Conservation (phyloP, 2,888 invertebrate species). For the Baronia brevicornis region DNA sequence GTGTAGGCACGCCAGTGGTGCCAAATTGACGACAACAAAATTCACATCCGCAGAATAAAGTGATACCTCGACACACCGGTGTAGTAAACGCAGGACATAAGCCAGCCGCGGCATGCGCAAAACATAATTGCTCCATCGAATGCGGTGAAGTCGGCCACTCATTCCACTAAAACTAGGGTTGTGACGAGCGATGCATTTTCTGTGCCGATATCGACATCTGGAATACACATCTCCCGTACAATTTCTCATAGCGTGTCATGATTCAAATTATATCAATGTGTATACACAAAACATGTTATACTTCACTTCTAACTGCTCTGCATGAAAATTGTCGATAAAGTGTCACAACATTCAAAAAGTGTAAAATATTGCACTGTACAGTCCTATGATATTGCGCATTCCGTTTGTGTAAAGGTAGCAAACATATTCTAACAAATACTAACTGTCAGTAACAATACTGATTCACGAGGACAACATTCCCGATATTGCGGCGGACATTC, state of each 20-base stretch:
- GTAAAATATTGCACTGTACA: slow-evolving; percentile 49
- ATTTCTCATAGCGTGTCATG: slow-evolving; percentile 15
- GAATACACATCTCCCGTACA: slow-evolving; percentile 34
- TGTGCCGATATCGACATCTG: slow-evolving; percentile 45
- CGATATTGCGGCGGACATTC: slow-evolving; percentile 55
- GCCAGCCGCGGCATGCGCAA: slow-evolving; percentile 72
- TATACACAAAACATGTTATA: slow-evolving; percentile 26
- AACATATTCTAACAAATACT: slow-evolving; percentile 34
- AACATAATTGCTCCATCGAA: slow-evolving; percentile 70
- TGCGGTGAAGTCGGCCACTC: slow-evolving; percentile 74
- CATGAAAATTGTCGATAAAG: slow-evolving; percentile 25
- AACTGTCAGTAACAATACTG: slow-evolving; percentile 22
- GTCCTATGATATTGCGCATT: slow-evolving; percentile 56
- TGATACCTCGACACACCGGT: slow-evolving; percentile 63
- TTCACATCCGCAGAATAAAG: slow-evolving; percentile 55
- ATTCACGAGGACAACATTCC: slow-evolving; percentile 68
- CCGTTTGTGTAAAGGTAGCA: slow-evolving; percentile 37
- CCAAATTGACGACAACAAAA: slow-evolving; percentile 70
- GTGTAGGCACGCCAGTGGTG: slow-evolving; percentile 52
- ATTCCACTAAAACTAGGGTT: slow-evolving; percentile 70
- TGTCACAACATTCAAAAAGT: slow-evolving; percentile 5
- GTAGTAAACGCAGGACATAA: slow-evolving; percentile 68
- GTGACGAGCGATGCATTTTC: slow-evolving; percentile 66
- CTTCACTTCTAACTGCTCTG: slow-evolving; percentile 20
- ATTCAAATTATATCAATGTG: slow-evolving; percentile 51